Evolutionary conservation across 92 coral and sea anemone species (phyloP).

Genomic region (Parazoanthus darwini): DNA sequence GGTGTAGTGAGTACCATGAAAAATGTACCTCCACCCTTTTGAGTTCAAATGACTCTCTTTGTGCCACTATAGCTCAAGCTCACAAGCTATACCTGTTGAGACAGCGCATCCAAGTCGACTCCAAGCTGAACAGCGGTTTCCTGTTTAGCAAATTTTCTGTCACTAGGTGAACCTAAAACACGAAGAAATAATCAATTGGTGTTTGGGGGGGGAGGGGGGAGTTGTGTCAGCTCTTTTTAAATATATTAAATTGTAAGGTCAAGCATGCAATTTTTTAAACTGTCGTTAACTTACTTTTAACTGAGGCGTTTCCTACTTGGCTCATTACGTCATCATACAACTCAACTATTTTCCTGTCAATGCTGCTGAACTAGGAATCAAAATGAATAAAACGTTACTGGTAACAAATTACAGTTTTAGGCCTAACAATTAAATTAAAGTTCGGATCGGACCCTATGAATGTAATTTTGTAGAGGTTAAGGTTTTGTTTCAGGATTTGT

Average conservation of each 20-base stretch:
- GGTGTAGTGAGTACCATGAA: too few relatives aligned
- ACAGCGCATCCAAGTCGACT: constrained; percentile 60
- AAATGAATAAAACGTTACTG: neutral
- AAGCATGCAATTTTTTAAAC: neutral
- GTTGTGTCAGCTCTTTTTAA: too few relatives aligned
- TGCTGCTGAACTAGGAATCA: constrained; percentile 63
- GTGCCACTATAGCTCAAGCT: too few relatives aligned
- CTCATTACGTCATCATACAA: constrained; percentile 81
- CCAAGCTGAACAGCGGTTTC: constrained; percentile 62
- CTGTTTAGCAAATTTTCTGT: constrained; percentile 57
- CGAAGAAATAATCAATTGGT: neutral
- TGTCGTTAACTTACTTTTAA: constrained; percentile 54
- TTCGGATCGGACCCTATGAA: too few relatives aligned
- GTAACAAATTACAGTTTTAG: too few relatives aligned
- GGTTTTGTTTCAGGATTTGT: too few relatives aligned
- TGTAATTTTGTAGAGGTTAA: too few relatives aligned
- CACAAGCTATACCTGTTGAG: constrained; percentile 51
- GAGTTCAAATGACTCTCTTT: too few relatives aligned
- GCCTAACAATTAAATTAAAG: too few relatives aligned
- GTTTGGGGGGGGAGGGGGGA: neutral
- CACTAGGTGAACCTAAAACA: constrained; percentile 42
- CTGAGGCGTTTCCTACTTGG: constrained; percentile 54
- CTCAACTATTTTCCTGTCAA: constrained; percentile 82
- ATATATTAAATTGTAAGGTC: too few relatives aligned
- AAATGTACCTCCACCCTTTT: too few relatives aligned